phyloP scores from a whole-genome alignment of 1,140 invertebrate species.

The Argopecten irradians region DNA sequence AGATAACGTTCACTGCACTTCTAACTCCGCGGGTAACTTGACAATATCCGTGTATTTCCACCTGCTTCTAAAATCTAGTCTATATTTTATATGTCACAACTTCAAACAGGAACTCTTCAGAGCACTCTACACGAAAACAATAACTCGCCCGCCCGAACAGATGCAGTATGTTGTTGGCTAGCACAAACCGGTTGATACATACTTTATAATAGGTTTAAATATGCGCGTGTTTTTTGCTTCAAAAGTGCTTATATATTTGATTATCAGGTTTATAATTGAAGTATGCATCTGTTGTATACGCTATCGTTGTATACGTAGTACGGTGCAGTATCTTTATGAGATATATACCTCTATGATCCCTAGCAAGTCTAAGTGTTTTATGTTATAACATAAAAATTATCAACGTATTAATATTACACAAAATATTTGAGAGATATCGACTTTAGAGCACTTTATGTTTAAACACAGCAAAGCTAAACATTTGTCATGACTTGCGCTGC shows the following conservation, averaged over 20 bases:
- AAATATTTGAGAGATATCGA: conserved; percentile 16
- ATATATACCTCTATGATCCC: neutral
- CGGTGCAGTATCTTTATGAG: neutral
- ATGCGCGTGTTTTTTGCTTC: neutral
- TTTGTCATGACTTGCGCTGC: neutral
- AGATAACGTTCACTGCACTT: conserved; percentile 46
- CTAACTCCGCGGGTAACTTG: conserved; percentile 36
- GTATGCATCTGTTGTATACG: neutral
- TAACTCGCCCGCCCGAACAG: neutral
- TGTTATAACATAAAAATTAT: conserved; percentile 9
- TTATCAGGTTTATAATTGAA: conserved; percentile 2
- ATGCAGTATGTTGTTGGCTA: neutral
- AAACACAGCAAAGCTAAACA: neutral
- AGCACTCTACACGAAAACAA: neutral
- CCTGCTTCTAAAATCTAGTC: conserved; percentile 47
- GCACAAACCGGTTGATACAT: neutral
- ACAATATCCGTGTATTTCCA: conserved; percentile 49
- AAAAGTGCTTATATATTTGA: conserved; percentile 8
- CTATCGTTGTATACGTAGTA: neutral
- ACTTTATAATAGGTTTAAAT: neutral
- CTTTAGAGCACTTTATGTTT: neutral
- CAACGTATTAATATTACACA: neutral
- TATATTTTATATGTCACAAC: conserved; percentile 25
- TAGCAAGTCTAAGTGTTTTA: neutral
- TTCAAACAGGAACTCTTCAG: neutral